Evolutionary conservation across 2,113 vertebrate species (phyloP), one percentile per base, ranked within the genome.

Genomic region (Corydoras maculifer): DNA sequence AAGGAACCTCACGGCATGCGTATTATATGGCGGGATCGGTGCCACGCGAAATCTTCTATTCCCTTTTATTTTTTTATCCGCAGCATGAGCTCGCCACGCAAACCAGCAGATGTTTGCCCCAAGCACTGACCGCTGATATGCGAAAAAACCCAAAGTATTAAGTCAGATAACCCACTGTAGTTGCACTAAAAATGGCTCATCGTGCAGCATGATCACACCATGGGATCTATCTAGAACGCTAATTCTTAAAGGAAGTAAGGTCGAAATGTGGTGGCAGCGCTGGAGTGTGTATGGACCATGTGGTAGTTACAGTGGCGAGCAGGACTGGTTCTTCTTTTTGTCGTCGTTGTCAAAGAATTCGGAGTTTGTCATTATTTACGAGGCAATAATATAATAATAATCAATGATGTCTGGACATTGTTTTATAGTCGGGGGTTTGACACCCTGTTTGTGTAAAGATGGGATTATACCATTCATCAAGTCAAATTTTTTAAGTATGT

Each of bases 51-150:
- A 92, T 90, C 90, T 91, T 88, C 91, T 66, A 8, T 92, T 82
- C 35, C 58, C 43, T 59, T 69, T 31, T 8, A 32, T 67, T 55
- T 67, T 48, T 59, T 69, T 59, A 69, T 30, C 9, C 90, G 86
- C 93, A 93, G 93, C 94, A 96, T 94, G 93, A 92, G 91, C 90
- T 93, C 91, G 89, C 91, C 91, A 91, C 90, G 91, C 88, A 91
- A 90, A 89, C 84, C 90, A 87, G 89, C 88, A 90, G 91, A 88
- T 93, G 89, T 91, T 91, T 59, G 51, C 73, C 76, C 73, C 76
- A 80, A 92, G 90, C 88, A 91, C 88, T 92, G 88, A 91, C 90
- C 91, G 90, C 93, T 91, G 95, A 91, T 90, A 82, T 87, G 35
- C 35, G 4, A 43, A 43, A 43, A 43, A 91, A 92, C 93, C 91